Base-by-base conservation (phyloP, 2,888 invertebrate genomes). In the Pinctada fucata region DNA sequence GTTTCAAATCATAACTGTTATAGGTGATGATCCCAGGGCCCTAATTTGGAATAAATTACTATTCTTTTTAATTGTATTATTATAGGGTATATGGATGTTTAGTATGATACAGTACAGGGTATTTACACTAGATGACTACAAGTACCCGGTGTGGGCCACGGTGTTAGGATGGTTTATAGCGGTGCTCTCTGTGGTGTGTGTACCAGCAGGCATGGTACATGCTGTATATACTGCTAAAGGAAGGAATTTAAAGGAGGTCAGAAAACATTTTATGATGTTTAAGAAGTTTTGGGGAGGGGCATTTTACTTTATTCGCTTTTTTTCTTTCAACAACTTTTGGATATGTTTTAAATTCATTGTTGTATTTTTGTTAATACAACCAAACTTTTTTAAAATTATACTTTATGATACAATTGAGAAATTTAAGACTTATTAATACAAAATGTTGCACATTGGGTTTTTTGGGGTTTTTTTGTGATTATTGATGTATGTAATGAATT, bases 131-230 rank as follows among this genome's bases (percentile, higher is more conserved):
- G 95, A 96, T 85, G 96, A 96, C 88, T 96, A 96, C 89, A 93
- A 93, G 74, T 97, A 97, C 92, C 97, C 97, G 0, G 93, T 93
- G 78, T 97, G 97, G 97, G 95, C 93, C 67, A 96, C 96, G 87
- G 95, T 94, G 16, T 93, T 97, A 74, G 97, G 97, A 67, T 97
- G 97, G 97, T 93, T 95, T 86, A 96, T 97, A 83, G 96, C 97
- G 0, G 95, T 96, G 10, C 93, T 96, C 64, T 97, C 97, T 0
- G 94, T 97, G 79, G 93, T 96, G 51, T 97, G 97, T 92, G 96
- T 98, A 91, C 97, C 97, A 8, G 94, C 95, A 74, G 96, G 96
- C 3, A 89, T 89, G 88, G 92, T 96, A 71, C 95, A 96, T 83
- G 95, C 95, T 75, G 93, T 97, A 73, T 90, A 95, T 76, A 94